These are phyloP conservation scores for Probaryconus sp. DNA, from an alignment of 1,140 invertebrate species.

Conservation along the genomic window DNA sequence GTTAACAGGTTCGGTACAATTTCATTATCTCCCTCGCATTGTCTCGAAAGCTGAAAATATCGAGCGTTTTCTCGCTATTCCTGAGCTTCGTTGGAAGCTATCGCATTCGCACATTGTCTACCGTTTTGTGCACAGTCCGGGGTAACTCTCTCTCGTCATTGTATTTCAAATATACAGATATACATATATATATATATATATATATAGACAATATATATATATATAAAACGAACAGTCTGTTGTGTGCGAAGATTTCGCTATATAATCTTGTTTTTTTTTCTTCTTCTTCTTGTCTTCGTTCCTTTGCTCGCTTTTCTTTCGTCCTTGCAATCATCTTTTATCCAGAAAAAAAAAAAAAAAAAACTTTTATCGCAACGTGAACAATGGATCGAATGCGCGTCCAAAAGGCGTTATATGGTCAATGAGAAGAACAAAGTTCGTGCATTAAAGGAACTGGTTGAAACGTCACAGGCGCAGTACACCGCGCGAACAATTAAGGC, in stretches of 20 bases:
- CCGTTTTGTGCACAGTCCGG: not conserved
- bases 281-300: too few species aligned
- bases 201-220: not conserved
- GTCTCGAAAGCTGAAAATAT: constrained; percentile 35
- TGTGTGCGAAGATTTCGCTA: too few species aligned
- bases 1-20: constrained; percentile 1
- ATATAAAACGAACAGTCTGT: not conserved
- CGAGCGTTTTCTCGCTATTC: constrained; percentile 1
- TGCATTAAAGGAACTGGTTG: not conserved
- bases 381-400: not conserved
- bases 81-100: constrained; percentile 15
- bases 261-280: too few species aligned
- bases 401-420: constrained; percentile 1
- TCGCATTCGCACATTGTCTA: constrained; percentile 12
- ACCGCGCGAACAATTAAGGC: not conserved
- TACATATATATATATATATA: too few species aligned
- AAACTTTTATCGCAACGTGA: not conserved
- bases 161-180: not conserved
- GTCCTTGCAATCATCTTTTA: not conserved
- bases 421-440: not conserved
- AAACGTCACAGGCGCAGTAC: not conserved
- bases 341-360: too few species aligned
- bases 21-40: constrained; percentile 31
- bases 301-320: not conserved
- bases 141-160: constrained; percentile 37